Percentiles rank a stretch among this genome's conserved stretches.
Evolutionary conservation across 2,797 vertebrate species (phyloP).

Genomic region (Phalanger gymnotis): DNA sequence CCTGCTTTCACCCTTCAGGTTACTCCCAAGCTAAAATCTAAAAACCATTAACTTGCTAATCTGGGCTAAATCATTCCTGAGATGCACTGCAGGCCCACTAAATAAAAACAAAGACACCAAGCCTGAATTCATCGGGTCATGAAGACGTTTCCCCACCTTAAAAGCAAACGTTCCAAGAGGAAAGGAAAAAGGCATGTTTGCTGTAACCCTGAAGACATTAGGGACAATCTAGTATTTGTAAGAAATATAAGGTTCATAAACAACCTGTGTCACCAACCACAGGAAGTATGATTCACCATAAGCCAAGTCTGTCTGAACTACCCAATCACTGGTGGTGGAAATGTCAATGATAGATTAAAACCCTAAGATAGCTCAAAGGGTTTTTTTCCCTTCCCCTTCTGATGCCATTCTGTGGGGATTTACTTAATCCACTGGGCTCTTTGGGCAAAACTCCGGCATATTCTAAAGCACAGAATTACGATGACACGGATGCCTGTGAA

Average conservation of each 20-base stretch:
- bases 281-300: conserved; percentile 18
- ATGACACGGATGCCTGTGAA: conserved; percentile 58
- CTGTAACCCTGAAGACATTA: background rate
- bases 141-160: background rate
- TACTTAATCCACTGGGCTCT: conserved; percentile 74
- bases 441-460: conserved; percentile 68
- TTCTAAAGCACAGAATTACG: conserved; percentile 73
- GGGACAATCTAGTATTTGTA: background rate
- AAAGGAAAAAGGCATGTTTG: background rate
- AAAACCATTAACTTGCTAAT: conserved; percentile 3
- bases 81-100: background rate
- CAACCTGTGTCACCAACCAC: background rate
- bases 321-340: conserved; percentile 57
- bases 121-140: conserved; percentile 11
- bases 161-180: background rate
- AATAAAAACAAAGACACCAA: background rate
- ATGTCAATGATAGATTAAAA: conserved; percentile 66
- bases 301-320: conserved; percentile 54
- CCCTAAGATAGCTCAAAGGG: conserved; percentile 66
- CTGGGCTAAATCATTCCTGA: background rate
- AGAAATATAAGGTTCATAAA: background rate
- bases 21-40: background rate
- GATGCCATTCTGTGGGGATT: conserved; percentile 65
- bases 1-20: background rate
- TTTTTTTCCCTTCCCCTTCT: conserved; percentile 51